phyloP scores from a whole-genome alignment of 2,888 invertebrate species.

The Cryptus armator region DNA sequence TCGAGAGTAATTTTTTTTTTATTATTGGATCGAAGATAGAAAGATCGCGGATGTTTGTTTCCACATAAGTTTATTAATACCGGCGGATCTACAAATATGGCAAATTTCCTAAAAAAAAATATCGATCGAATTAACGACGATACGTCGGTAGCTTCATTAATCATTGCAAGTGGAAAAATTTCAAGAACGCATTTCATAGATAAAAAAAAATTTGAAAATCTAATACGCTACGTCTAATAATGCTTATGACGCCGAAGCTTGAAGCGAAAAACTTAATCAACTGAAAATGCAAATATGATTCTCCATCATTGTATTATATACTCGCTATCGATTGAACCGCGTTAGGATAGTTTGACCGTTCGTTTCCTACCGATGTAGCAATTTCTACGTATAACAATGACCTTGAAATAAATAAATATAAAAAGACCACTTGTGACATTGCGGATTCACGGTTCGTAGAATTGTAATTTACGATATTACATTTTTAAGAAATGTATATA shows the following conservation, averaged over 20 bases:
- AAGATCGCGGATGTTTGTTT: not conserved
- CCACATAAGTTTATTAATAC: too few relatives aligned
- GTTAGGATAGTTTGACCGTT: not conserved
- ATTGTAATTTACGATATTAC: not conserved
- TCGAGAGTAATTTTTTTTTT: too few relatives aligned
- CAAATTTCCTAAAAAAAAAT: too few relatives aligned
- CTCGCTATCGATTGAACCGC: not conserved
- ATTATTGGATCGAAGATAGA: not conserved
- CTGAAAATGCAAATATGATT: not conserved
- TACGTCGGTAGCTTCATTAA: too few relatives aligned
- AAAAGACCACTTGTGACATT: not conserved
- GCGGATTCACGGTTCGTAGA: not conserved
- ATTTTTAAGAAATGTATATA: too few relatives aligned
- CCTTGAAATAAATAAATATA: not conserved
- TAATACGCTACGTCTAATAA: not conserved
- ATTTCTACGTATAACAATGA: not conserved
- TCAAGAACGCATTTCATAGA: too few relatives aligned
- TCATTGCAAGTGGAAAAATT: too few relatives aligned
- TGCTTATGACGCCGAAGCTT: not conserved
- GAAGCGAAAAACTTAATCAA: not conserved
- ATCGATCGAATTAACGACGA: too few relatives aligned
- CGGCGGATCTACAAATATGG: too few relatives aligned
- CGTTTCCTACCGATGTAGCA: not conserved
- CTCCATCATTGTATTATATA: not conserved
- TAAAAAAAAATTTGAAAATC: too few relatives aligned